Conservation (phyloP, 2,888 invertebrate genomes). For the Psylliodes chrysocephalus region DNA sequence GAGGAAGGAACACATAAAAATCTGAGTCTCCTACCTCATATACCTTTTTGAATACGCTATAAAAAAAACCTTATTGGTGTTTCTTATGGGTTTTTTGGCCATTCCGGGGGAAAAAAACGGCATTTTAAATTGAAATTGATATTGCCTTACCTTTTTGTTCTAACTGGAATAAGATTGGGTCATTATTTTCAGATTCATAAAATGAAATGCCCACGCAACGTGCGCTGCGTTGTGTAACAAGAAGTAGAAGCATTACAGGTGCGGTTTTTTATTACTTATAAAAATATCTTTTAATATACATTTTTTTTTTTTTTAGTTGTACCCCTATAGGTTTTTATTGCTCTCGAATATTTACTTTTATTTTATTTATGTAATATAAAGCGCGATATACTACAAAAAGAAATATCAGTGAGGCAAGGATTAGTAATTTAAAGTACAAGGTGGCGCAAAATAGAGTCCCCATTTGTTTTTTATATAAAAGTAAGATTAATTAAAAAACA, state of each 20-base stretch:
- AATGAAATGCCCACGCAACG: conserved; percentile 15
- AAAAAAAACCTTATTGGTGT: conserved; percentile 36
- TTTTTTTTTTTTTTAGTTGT: too few relatives aligned
- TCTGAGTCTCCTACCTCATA: conserved; percentile 17
- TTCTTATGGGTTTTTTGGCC: conserved; percentile 30
- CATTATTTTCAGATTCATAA: conserved; percentile 30
- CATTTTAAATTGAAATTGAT: conserved; percentile 47
- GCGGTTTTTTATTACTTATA: too few relatives aligned
- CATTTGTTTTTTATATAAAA: too few relatives aligned
- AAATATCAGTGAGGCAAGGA: too few relatives aligned
- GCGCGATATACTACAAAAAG: too few relatives aligned
- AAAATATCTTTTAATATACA: too few relatives aligned
- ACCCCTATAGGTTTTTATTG: too few relatives aligned
- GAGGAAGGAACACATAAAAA: conserved; percentile 2
- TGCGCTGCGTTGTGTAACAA: neutral
- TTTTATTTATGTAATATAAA: too few relatives aligned
- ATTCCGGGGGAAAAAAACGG: conserved; percentile 22
- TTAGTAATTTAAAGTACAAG: too few relatives aligned
- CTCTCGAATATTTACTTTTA: too few relatives aligned
- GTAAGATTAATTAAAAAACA: too few relatives aligned
- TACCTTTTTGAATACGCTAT: conserved; percentile 31
- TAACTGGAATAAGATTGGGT: conserved; percentile 33
- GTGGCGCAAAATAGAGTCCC: too few relatives aligned
- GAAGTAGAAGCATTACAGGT: neutral
- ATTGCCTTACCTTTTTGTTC: conserved; percentile 39